A percentile compares a stretch with the other conserved stretches of the same genome.
These are phyloP conservation scores for Perccottus glenii DNA, from an alignment of 2,113 vertebrate species.

Conservation along the genomic window DNA sequence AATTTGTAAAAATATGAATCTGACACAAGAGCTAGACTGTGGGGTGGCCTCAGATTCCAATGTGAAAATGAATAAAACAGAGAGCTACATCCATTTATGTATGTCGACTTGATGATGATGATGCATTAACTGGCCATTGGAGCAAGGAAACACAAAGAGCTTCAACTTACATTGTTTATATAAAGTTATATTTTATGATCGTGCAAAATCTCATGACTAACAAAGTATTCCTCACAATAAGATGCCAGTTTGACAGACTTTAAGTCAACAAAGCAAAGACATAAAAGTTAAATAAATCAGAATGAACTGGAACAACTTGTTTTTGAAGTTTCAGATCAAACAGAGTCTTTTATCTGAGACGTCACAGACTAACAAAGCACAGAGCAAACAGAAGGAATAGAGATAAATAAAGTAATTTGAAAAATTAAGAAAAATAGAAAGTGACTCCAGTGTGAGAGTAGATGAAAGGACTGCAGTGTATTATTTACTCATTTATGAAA, in stretches of 20 bases:
- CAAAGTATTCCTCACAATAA: slow-evolving; percentile 52
- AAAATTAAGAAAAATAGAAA: slow-evolving; percentile 25
- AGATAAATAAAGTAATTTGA: slow-evolving; percentile 10
- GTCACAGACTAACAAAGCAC: too few species aligned
- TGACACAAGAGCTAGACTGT: slow-evolving; percentile 15
- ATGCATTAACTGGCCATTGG: not conserved
- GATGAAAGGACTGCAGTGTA: slow-evolving; percentile 10
- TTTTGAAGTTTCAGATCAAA: slow-evolving; percentile 55
- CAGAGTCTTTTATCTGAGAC: slow-evolving; percentile 18
- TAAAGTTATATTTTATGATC: not conserved
- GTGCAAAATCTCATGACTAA: slow-evolving; percentile 47
- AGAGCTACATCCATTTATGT: slow-evolving; percentile 17
- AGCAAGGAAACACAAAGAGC: not conserved
- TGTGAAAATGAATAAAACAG: too few species aligned
- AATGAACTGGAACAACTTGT: slow-evolving; percentile 56
- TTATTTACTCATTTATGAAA: slow-evolving; percentile 22
- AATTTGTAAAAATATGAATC: slow-evolving; percentile 24
- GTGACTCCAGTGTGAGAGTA: not conserved
- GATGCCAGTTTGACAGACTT: slow-evolving; percentile 69
- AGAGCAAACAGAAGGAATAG: slow-evolving; percentile 11
- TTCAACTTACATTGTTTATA: not conserved
- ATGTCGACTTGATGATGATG: not conserved
- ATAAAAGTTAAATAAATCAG: slow-evolving; percentile 49
- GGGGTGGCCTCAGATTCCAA: slow-evolving; percentile 13
- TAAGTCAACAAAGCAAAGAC: slow-evolving; percentile 49